These are phyloP conservation scores for Heliconius aoede DNA, from an alignment of 2,888 invertebrate species.

Conservation along the genomic window DNA sequence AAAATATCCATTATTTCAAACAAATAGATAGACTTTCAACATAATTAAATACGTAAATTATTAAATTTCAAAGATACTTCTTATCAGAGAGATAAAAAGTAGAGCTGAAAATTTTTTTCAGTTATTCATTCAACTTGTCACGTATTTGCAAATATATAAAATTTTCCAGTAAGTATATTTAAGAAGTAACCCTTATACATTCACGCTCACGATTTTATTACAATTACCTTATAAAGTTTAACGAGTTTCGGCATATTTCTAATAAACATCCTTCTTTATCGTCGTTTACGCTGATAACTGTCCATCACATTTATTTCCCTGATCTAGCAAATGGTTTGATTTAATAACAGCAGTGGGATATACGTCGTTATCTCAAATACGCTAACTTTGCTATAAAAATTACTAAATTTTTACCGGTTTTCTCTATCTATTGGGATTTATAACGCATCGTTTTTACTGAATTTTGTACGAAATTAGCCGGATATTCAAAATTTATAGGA, in stretches of 20 bases:
- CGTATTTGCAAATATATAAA: too few species aligned
- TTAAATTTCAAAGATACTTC: too few species aligned
- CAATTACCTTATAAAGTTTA: constrained; percentile 18
- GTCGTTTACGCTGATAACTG: constrained; percentile 32
- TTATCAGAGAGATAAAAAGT: not conserved
- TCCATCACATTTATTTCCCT: constrained; percentile 33
- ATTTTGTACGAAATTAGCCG: too few species aligned
- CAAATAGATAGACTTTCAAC: too few species aligned
- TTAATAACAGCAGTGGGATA: not conserved
- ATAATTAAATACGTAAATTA: too few species aligned
- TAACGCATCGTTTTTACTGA: too few species aligned
- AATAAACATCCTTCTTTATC: constrained; percentile 33
- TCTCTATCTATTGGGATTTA: not conserved
- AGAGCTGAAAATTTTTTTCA: too few species aligned
- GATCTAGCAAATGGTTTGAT: constrained; percentile 2
- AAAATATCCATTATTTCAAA: too few species aligned
- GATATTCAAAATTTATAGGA: too few species aligned
- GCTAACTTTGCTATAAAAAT: not conserved
- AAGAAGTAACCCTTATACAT: not conserved
- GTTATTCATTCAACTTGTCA: too few species aligned
- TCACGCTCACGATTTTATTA: constrained; percentile 13
- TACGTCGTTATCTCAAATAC: not conserved
- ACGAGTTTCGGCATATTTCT: constrained; percentile 23
- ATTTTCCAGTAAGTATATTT: not conserved
- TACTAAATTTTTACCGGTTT: not conserved